Percentiles rank a stretch among this genome's conserved stretches.
Evolutionary conservation across 2,888 invertebrate genomes (phyloP).

Genomic region (Lasioglossum leucozonium): DNA sequence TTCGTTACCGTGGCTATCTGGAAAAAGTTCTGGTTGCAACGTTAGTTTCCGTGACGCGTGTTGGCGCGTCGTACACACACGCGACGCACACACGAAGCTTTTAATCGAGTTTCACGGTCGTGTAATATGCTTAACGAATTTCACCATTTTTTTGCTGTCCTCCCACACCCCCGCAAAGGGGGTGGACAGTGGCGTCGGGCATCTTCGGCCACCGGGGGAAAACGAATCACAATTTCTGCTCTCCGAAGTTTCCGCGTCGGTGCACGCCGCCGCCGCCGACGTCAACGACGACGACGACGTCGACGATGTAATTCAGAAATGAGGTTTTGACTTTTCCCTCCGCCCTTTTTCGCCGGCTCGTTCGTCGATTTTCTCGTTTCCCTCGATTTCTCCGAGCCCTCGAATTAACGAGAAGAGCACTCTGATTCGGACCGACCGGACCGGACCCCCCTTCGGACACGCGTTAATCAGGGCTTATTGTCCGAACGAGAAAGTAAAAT

Average conservation of each 20-base stretch:
- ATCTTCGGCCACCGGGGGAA: conserved; percentile 28
- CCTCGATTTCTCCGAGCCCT: conserved; percentile 32
- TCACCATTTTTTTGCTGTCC: not conserved
- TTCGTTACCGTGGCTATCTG: not conserved
- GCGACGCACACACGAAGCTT: not conserved
- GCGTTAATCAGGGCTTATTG: conserved; percentile 14
- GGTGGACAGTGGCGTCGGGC: conserved; percentile 11
- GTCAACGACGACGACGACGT: not conserved
- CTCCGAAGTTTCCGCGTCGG: conserved; percentile 33
- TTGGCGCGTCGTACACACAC: not conserved
- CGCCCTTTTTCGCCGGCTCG: not conserved
- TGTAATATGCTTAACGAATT: conserved; percentile 33
- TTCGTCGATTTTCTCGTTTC: conserved; percentile 30
- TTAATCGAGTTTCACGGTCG: conserved; percentile 32
- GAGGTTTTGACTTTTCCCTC: conserved; percentile 36
- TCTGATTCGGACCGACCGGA: conserved; percentile 3
- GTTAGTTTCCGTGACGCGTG: conserved; percentile 3
- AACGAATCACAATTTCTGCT: conserved; percentile 46
- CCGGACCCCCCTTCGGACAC: not conserved
- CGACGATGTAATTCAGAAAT: conserved; percentile 46
- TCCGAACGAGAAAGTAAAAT: not conserved
- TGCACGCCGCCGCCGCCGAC: not conserved
- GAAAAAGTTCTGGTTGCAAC: conserved; percentile 28
- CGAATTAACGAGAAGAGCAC: conserved; percentile 10
- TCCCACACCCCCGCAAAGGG: not conserved